These are phyloP conservation scores for Gasteruption jaculator DNA, from an alignment of 2,888 invertebrate species.

Conservation along the genomic window DNA sequence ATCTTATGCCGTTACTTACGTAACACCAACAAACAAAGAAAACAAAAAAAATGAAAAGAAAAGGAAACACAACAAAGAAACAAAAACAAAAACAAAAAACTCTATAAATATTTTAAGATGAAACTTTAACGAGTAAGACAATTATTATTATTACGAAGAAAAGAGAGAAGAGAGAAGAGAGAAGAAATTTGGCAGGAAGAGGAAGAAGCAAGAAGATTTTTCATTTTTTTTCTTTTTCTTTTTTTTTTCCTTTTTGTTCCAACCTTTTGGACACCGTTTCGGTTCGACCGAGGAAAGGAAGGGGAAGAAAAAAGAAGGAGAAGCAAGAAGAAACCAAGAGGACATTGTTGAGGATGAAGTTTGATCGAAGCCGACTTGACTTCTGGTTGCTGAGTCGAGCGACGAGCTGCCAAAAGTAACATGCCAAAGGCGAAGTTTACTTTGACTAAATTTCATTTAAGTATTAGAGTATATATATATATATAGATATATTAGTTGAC, in stretches of 20 bases:
- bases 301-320: slow-evolving; percentile 3
- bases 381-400: slow-evolving; percentile 23
- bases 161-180: not conserved
- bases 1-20: slow-evolving; percentile 32
- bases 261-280: no score
- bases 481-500: no score
- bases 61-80: no score
- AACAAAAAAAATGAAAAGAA: no score
- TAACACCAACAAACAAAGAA: no score
- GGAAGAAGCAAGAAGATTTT: not conserved
- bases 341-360: slow-evolving; percentile 26
- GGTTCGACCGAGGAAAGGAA: no score
- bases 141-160: no score
- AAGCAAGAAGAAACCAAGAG: no score
- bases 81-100: no score
- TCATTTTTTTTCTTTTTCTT: slow-evolving; percentile 1
- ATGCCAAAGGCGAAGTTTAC: slow-evolving; percentile 44
- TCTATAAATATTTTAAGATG: slow-evolving; percentile 21
- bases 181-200: not conserved
- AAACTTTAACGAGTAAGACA: slow-evolving; percentile 16
- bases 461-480: slow-evolving; percentile 1
- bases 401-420: slow-evolving; percentile 32
- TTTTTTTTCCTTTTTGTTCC: no score
- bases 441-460: slow-evolving; percentile 37
- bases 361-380: slow-evolving; percentile 33